These are phyloP conservation scores for Cephonodes hylas DNA, from an alignment of 2,888 invertebrate genomes.

Conservation along the genomic window DNA sequence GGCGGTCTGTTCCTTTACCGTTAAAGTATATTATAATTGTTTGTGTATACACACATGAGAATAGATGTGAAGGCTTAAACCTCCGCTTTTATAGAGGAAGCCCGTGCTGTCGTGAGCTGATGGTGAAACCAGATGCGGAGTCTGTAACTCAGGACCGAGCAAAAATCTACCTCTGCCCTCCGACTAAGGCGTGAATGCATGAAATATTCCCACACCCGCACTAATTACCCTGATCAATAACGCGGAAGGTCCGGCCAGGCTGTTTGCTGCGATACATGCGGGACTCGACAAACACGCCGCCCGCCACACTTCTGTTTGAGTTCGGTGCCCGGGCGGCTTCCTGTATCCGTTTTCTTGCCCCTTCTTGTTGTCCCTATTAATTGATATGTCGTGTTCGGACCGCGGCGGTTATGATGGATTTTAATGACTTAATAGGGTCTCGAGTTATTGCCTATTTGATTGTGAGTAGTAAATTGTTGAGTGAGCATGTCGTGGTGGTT, in stretches of 20 bases:
- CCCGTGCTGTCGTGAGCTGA: too few relatives aligned
- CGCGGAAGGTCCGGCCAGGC: neutral
- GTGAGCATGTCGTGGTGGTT: too few relatives aligned
- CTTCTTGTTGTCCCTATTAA: conserved; percentile 33
- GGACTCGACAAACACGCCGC: conserved; percentile 31
- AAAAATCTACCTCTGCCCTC: neutral
- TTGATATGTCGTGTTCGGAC: conserved; percentile 31
- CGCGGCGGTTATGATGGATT: too few relatives aligned
- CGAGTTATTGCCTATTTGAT: too few relatives aligned
- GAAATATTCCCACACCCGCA: neutral
- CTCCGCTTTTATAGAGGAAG: too few relatives aligned
- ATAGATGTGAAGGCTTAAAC: too few relatives aligned
- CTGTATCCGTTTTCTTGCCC: conserved; percentile 27
- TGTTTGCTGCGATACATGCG: conserved; percentile 24
- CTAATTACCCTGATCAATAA: neutral
- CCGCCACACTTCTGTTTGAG: conserved; percentile 36
- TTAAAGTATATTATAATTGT: too few relatives aligned
- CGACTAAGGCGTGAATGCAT: neutral
- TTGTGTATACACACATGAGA: too few relatives aligned
- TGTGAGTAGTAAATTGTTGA: too few relatives aligned
- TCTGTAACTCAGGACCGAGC: too few relatives aligned
- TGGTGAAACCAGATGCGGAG: too few relatives aligned
- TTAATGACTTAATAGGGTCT: too few relatives aligned
- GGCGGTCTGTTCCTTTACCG: neutral
- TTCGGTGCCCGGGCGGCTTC: conserved; percentile 23